phyloP scores from a whole-genome alignment of 2,888 invertebrate species.

The Nymphalis c-album region DNA sequence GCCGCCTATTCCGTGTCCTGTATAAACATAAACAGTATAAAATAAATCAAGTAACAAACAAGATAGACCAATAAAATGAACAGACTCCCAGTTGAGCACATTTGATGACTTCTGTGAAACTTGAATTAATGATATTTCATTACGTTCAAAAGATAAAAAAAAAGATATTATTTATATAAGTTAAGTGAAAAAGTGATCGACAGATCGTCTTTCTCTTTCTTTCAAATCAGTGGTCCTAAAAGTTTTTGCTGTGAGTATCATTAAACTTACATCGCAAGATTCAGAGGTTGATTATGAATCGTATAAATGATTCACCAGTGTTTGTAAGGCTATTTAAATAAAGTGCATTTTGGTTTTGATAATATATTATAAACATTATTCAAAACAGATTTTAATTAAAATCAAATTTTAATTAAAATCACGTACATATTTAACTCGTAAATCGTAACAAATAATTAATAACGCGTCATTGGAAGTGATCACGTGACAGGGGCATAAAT shows the following conservation, averaged over 20 bases:
- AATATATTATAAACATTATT: no score
- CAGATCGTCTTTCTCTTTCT: no score
- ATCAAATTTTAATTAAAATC: not conserved
- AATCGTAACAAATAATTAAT: slow-evolving; percentile 33
- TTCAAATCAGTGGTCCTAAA: no score
- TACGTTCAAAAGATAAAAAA: not conserved
- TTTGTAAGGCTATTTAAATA: no score
- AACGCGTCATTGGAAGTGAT: slow-evolving; percentile 12
- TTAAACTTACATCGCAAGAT: no score
- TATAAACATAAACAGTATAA: slow-evolving; percentile 43
- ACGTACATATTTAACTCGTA: slow-evolving; percentile 4
- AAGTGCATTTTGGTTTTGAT: no score
- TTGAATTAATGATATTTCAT: not conserved
- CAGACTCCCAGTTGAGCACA: slow-evolving; percentile 6
- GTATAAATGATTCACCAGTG: no score
- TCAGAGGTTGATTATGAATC: no score
- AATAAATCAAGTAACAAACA: slow-evolving; percentile 56
- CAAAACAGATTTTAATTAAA: not conserved
- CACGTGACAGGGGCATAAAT: slow-evolving; percentile 19
- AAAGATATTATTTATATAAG: not conserved
- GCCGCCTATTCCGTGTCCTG: slow-evolving; percentile 34
- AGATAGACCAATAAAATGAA: slow-evolving; percentile 54
- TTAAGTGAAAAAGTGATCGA: no score
- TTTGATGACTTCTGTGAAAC: slow-evolving; percentile 9
- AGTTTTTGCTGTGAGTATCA: no score